Percentiles rank a stretch among this genome's conserved stretches.
Conservation (phyloP, 2,113 vertebrate genomes). For the Odobenus rosmarus region DNA sequence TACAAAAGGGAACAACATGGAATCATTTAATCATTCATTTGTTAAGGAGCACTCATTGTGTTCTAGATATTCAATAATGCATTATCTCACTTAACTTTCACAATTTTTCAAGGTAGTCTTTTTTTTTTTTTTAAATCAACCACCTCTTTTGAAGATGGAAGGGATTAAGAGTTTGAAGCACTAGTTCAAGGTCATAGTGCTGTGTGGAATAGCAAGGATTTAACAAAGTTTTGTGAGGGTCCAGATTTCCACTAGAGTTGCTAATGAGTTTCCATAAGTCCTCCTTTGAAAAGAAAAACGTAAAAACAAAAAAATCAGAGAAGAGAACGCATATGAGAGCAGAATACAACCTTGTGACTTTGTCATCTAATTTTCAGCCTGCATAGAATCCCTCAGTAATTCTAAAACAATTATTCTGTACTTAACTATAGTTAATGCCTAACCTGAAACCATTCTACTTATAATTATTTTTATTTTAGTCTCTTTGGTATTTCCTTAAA, state of each 20-base stretch:
- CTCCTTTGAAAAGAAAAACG: not conserved
- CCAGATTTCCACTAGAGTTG: not conserved
- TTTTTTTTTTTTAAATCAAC: not conserved
- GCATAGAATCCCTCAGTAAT: not conserved
- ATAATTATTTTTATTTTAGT: constrained; percentile 69
- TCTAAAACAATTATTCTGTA: constrained; percentile 64
- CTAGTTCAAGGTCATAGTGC: constrained; percentile 31
- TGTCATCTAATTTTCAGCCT: not conserved
- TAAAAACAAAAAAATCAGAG: constrained; percentile 14
- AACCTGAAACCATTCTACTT: constrained; percentile 39
- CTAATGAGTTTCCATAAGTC: constrained; percentile 27
- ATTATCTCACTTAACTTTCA: not conserved
- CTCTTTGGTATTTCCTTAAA: constrained; percentile 45
- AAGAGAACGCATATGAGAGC: not conserved
- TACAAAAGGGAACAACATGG: not conserved
- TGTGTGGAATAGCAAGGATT: not conserved
- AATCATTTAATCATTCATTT: not conserved
- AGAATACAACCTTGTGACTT: not conserved
- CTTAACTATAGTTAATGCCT: constrained; percentile 58
- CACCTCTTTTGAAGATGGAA: not conserved
- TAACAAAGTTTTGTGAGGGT: not conserved
- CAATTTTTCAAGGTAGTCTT: not conserved
- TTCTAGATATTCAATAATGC: not conserved
- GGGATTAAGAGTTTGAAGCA: not conserved
- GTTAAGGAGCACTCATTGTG: not conserved